A percentile compares a stretch with the other conserved stretches of the same genome.
Conservation (phyloP, 2,113 vertebrate genomes). For the Sminthopsis crassicaudata region DNA sequence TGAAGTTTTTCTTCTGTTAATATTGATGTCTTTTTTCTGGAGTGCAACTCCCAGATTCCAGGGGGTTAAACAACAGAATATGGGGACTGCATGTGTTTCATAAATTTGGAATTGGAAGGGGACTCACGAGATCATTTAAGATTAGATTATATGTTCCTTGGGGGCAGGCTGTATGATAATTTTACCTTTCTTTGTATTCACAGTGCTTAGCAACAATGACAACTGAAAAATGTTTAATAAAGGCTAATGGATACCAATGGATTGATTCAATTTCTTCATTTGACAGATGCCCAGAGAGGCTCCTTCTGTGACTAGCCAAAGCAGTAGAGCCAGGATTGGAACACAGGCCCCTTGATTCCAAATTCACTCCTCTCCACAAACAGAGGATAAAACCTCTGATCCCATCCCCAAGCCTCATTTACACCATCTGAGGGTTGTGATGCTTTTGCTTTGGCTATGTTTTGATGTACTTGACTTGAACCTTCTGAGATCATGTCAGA, state of each 20-base stretch:
- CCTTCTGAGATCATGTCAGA: not conserved
- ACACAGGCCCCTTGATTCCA: not conserved
- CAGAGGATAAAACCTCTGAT: not conserved
- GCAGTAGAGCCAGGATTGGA: not conserved
- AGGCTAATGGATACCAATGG: not conserved
- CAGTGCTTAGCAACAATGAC: not conserved
- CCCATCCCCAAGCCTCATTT: accelerated
- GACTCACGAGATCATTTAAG: not conserved
- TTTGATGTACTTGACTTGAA: not conserved
- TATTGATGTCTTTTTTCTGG: not conserved
- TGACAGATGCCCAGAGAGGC: not conserved
- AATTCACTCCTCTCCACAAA: not conserved
- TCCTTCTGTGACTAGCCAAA: not conserved
- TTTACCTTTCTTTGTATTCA: not conserved
- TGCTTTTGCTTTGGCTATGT: not conserved
- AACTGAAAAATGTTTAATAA: not conserved
- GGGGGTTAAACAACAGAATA: not conserved
- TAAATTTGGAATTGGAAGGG: not conserved
- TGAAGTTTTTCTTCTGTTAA: not conserved
- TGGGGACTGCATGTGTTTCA: not conserved
- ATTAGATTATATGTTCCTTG: not conserved
- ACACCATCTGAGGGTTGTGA: not conserved
- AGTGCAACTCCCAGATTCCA: not conserved
- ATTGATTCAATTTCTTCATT: not conserved
- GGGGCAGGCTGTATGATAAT: not conserved